Percentiles rank a stretch among this genome's conserved stretches.
Conservation (phyloP, 2,888 invertebrate species). For the Meloe dianella region DNA sequence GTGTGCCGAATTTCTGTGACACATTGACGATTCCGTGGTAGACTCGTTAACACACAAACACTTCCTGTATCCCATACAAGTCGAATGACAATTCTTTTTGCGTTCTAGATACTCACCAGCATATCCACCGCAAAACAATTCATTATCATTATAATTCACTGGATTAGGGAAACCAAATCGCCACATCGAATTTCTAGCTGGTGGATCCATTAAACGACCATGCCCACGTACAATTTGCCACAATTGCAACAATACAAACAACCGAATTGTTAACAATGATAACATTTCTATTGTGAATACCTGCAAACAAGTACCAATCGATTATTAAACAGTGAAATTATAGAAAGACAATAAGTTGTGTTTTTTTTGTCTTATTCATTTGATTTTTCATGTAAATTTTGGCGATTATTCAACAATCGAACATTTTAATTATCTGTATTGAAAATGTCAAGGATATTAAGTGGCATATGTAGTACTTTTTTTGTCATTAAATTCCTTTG, state of each 20-base stretch:
- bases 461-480: neutral
- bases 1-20: neutral
- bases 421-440: neutral
- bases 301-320: neutral
- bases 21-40: neutral
- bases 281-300: neutral
- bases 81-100: neutral
- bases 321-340: neutral
- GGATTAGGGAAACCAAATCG: constrained; percentile 93
- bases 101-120: constrained; percentile 67
- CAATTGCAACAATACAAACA: constrained; percentile 17
- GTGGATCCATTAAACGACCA: constrained; percentile 91
- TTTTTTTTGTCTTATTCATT: no score
- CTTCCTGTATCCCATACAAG: neutral
- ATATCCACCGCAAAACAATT: constrained; percentile 91
- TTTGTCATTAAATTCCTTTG: neutral
- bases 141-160: constrained; percentile 93
- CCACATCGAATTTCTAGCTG: constrained; percentile 94
- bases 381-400: neutral
- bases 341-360: neutral
- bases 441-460: neutral
- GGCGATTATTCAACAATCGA: neutral
- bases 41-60: neutral
- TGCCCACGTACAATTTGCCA: constrained; percentile 69
- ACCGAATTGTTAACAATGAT: constrained; percentile 9